Percentiles rank a stretch among this genome's conserved stretches.
phyloP scores from a whole-genome alignment of 2,113 vertebrate genomes.

The Abramis brama region DNA sequence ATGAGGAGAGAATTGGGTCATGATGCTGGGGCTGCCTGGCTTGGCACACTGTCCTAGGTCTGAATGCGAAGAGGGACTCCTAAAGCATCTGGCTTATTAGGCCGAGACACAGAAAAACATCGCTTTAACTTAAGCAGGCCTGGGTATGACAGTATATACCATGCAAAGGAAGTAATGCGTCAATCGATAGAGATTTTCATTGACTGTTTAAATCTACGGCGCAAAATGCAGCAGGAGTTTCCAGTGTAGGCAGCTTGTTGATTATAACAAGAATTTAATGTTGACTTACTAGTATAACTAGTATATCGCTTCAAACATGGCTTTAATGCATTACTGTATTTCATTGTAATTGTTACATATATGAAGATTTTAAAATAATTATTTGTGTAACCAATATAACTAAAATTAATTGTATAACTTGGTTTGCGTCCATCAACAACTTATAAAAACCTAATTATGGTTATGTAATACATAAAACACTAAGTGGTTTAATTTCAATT shows the following conservation, averaged over 20 bases:
- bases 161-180: neutral
- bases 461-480: no score
- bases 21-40: slow-evolving; percentile 55
- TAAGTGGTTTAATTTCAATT: no score
- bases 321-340: neutral
- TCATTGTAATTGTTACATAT: neutral
- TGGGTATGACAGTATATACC: neutral
- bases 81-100: slow-evolving; percentile 60
- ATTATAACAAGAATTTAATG: neutral
- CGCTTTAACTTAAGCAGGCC: slow-evolving; percentile 3
- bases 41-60: slow-evolving; percentile 59
- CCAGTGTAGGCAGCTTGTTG: neutral
- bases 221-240: neutral
- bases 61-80: slow-evolving; percentile 52
- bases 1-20: slow-evolving; percentile 64
- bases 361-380: neutral
- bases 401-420: no score
- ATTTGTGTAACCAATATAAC: no score
- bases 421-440: no score
- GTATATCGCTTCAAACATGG: no score
- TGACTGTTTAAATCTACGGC: neutral
- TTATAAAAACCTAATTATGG: no score
- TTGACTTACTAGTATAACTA: neutral
- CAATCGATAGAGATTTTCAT: neutral
- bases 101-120: slow-evolving; percentile 47